Percentiles rank a stretch among this genome's conserved stretches.
Evolutionary conservation across 37 sponge, comb jelly and placozoan genomes (phyloP).

Genomic region (Lycopodina hypogea): DNA sequence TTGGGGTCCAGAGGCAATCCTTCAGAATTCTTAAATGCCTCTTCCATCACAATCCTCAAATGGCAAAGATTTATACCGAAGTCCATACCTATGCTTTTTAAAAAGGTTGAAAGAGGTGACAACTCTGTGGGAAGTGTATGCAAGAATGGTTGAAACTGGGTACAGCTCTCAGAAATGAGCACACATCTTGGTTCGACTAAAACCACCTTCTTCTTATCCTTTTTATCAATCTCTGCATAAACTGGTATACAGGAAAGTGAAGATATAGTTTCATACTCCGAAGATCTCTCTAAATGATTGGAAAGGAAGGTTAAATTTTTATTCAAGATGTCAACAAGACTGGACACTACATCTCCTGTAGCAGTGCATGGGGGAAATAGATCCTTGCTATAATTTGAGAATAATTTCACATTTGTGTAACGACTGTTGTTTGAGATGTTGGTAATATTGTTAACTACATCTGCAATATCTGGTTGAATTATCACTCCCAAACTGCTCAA

Average conservation of each 20-base stretch:
- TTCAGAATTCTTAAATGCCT: constrained; percentile 1
- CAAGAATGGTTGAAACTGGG: constrained; percentile 35
- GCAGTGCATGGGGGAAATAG: not conserved
- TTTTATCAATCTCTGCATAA: not conserved
- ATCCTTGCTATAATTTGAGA: constrained; percentile 17
- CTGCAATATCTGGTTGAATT: not conserved
- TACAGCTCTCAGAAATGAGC: not conserved
- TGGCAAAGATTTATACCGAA: not conserved
- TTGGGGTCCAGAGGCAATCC: constrained; percentile 7
- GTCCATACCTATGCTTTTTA: constrained; percentile 17
- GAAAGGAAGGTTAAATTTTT: constrained; percentile 9
- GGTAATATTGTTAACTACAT: constrained; percentile 40
- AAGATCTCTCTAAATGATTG: not conserved
- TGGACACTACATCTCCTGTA: not conserved
- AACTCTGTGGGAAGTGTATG: constrained; percentile 20
- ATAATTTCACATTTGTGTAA: constrained; percentile 8
- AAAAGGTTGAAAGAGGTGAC: not conserved
- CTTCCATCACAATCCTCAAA: constrained; percentile 14
- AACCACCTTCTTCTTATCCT: constrained; percentile 1
- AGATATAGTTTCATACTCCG: no score
- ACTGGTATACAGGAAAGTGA: constrained; percentile 44
- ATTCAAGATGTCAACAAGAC: constrained; percentile 4
- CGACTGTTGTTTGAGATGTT: constrained; percentile 7
- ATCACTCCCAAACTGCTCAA: constrained; percentile 1
- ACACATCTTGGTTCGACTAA: constrained; percentile 48